Conservation (phyloP, 2,888 invertebrate species). For the Agrypnus murinus region DNA sequence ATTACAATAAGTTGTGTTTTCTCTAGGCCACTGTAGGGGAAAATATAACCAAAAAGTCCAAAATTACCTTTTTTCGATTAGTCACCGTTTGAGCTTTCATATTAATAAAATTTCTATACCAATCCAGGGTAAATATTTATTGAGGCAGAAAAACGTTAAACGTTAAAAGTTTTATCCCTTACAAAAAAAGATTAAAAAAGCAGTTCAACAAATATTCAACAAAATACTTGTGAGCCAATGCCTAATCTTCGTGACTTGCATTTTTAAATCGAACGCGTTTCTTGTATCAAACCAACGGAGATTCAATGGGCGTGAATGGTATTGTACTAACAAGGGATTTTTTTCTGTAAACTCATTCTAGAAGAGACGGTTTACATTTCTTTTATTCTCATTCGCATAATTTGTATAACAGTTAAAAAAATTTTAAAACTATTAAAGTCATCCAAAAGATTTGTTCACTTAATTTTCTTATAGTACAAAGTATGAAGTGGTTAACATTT, state of each 20-base stretch:
- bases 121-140: conserved; percentile 40
- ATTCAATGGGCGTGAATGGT: conserved; percentile 50
- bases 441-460: background rate
- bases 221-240: conserved; percentile 46
- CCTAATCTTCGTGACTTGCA: conserved; percentile 51
- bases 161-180: conserved; percentile 28
- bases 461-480: background rate
- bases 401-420: conserved; percentile 11
- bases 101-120: conserved; percentile 26
- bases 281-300: conserved; percentile 32
- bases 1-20: no score
- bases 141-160: conserved; percentile 45
- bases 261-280: conserved; percentile 46
- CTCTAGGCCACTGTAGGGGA: no score
- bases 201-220: conserved; percentile 44
- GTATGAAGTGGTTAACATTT: conserved; percentile 1
- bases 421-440: conserved; percentile 3
- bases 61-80: no score
- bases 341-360: conserved; percentile 47
- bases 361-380: conserved; percentile 42
- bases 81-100: conserved; percentile 29
- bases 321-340: conserved; percentile 42
- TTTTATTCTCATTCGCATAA: conserved; percentile 18
- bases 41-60: no score
- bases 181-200: conserved; percentile 42